Evolutionary conservation across 2,113 vertebrate species (phyloP).

Genomic region (Bos indicus): DNA sequence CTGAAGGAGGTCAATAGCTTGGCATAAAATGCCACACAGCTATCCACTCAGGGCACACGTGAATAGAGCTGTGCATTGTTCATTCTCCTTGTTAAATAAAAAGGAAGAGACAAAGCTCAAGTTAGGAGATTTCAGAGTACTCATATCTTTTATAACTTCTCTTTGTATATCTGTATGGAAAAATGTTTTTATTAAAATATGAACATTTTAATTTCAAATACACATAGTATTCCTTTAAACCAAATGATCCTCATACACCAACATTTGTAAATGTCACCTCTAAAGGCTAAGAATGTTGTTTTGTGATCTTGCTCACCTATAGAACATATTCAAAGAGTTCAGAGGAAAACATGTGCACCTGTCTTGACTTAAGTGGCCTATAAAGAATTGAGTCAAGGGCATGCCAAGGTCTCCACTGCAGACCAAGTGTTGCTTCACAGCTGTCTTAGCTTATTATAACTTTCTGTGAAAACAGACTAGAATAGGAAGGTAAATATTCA

Average conservation of each 20-base stretch:
- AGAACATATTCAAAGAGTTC: not conserved
- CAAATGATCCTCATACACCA: slow-evolving; percentile 16
- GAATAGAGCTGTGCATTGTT: not conserved
- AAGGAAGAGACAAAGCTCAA: not conserved
- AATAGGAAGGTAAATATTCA: not conserved
- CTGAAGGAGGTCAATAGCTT: slow-evolving; percentile 7
- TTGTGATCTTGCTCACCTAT: not conserved
- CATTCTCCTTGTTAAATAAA: not conserved
- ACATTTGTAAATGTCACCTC: slow-evolving; percentile 1
- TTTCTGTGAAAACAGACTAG: not conserved
- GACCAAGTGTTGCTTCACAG: not conserved
- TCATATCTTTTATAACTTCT: not conserved
- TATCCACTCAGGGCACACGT: not conserved
- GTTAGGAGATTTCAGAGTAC: not conserved
- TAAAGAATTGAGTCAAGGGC: not conserved
- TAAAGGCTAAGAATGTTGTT: not conserved
- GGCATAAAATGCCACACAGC: not conserved
- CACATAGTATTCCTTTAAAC: slow-evolving; percentile 20
- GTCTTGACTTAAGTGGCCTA: not conserved
- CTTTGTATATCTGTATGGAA: not conserved
- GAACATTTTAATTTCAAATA: slow-evolving; percentile 29
- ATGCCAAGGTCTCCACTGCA: not conserved
- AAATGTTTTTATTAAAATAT: not conserved
- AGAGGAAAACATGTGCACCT: not conserved
- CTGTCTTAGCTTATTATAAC: not conserved